Conservation (phyloP, 2,797 vertebrate genomes). For the Simalia tracyae region DNA sequence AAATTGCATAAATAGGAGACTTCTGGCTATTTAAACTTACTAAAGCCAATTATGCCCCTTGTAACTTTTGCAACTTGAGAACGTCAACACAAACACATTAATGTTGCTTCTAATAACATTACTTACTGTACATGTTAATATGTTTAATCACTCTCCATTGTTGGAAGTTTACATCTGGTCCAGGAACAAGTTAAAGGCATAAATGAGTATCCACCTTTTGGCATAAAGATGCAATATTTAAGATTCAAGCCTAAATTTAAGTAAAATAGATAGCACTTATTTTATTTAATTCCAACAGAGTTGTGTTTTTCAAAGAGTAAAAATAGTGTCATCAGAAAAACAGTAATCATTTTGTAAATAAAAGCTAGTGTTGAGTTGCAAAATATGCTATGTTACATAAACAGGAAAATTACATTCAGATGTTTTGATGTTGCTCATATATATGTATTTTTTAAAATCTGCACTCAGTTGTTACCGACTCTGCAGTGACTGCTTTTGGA, state of each 20-base stretch:
- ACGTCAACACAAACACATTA: background rate
- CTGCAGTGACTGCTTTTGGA: too few species aligned
- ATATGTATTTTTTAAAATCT: too few species aligned
- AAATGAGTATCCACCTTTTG: background rate
- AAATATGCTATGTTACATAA: conserved; percentile 14
- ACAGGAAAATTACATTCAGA: conserved; percentile 5
- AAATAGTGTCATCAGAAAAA: background rate
- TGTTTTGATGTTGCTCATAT: background rate
- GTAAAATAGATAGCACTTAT: background rate
- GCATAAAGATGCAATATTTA: background rate
- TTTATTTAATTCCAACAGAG: background rate
- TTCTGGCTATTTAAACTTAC: background rate
- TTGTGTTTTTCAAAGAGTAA: background rate
- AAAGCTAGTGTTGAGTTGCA: background rate
- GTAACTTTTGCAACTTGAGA: background rate
- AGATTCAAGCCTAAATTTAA: background rate
- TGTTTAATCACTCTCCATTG: background rate
- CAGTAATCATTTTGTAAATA: background rate
- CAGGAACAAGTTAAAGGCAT: background rate
- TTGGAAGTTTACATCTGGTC: background rate
- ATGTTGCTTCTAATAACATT: background rate
- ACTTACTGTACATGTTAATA: background rate
- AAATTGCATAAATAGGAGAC: background rate
- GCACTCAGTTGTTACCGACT: too few species aligned
- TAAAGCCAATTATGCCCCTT: background rate